A percentile compares a stretch with the other conserved stretches of the same genome.
These are phyloP conservation scores for Papilio gigon DNA, from an alignment of 2,888 invertebrate genomes.

Conservation along the genomic window DNA sequence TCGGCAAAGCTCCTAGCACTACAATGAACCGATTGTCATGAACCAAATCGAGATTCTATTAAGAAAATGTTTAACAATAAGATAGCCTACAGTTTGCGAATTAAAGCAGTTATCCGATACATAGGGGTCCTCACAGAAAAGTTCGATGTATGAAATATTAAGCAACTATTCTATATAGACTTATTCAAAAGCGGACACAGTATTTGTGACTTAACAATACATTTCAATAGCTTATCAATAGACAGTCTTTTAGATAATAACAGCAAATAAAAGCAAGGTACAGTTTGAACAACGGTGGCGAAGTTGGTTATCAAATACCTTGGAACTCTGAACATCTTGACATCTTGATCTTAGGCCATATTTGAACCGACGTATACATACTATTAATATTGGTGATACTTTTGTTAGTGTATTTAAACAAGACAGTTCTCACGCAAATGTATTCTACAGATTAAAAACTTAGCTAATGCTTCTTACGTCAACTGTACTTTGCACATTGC, in stretches of 20 bases:
- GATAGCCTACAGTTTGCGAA: slow-evolving; percentile 11
- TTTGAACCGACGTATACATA: too few species aligned
- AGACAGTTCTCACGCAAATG: not conserved
- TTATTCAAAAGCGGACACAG: slow-evolving; percentile 70
- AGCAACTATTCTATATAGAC: slow-evolving; percentile 59
- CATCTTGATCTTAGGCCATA: too few species aligned
- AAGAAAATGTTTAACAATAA: slow-evolving; percentile 26
- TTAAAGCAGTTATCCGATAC: slow-evolving; percentile 32
- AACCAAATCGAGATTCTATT: slow-evolving; percentile 37
- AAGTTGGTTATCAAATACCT: not conserved
- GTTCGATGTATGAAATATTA: slow-evolving; percentile 72
- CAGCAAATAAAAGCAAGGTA: slow-evolving; percentile 60
- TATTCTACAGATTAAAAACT: not conserved
- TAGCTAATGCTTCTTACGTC: not conserved
- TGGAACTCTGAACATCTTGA: too few species aligned
- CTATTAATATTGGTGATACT: too few species aligned
- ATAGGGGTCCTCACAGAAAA: slow-evolving; percentile 64
- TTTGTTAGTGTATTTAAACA: too few species aligned
- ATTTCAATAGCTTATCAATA: slow-evolving; percentile 77
- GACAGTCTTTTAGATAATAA: slow-evolving; percentile 80
- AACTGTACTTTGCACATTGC: slow-evolving; percentile 16
- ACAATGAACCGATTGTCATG: slow-evolving; percentile 39
- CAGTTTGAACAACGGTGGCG: slow-evolving; percentile 48
- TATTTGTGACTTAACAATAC: slow-evolving; percentile 80
- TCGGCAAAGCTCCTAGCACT: slow-evolving; percentile 43